Evolutionary conservation across 2,888 invertebrate genomes (phyloP).

Genomic region (Pandemis heparana): DNA sequence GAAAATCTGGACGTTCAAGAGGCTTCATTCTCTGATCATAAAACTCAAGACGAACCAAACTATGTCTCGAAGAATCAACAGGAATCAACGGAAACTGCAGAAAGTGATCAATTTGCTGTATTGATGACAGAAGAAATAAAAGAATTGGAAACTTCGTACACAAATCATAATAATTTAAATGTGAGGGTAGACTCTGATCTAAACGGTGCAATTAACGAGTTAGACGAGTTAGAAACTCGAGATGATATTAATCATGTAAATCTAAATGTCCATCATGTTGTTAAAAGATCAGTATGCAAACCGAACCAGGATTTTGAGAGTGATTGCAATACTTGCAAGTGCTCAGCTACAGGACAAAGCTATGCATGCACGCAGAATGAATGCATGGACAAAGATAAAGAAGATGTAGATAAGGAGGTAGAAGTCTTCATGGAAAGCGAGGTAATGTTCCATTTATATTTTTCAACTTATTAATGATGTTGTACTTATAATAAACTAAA

Average conservation of each 20-base stretch:
- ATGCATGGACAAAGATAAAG: conserved; percentile 66
- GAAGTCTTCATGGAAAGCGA: conserved; percentile 76
- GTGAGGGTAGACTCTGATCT: background rate
- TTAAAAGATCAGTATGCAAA: conserved; percentile 71
- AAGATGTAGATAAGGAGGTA: conserved; percentile 64
- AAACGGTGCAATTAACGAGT: background rate
- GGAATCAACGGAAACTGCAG: background rate
- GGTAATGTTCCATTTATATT: conserved; percentile 55
- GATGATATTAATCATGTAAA: background rate
- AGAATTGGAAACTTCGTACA: background rate
- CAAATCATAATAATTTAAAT: background rate
- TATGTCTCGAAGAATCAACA: background rate
- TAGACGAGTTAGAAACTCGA: conserved; percentile 7
- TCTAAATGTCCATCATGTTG: conserved; percentile 45
- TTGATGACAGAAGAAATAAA: conserved; percentile 12
- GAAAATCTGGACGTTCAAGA: conserved; percentile 3
- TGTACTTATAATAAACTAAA: too few species aligned
- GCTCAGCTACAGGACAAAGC: conserved; percentile 77
- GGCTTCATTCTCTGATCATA: background rate
- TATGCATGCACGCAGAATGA: conserved; percentile 82
- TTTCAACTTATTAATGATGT: background rate
- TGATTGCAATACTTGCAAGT: conserved; percentile 85
- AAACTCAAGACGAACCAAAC: background rate
- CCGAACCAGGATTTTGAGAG: conserved; percentile 76
- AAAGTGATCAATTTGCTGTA: background rate